Evolutionary conservation across 2,113 vertebrate genomes (phyloP).

Genomic region (Thamnophis sirtalis): DNA sequence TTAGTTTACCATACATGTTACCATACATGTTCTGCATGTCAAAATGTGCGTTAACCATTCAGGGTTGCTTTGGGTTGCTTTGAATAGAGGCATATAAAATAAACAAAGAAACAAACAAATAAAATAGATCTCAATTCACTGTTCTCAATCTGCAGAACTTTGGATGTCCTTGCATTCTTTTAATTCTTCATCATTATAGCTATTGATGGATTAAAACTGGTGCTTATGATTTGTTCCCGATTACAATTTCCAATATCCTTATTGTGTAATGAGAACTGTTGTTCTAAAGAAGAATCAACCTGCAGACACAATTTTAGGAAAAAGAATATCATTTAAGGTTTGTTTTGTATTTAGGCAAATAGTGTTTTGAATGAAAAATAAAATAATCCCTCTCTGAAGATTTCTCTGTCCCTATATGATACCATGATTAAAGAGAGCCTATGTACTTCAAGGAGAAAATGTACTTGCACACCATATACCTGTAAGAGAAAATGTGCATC

Average conservation of each 20-base stretch:
- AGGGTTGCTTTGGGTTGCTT: background rate
- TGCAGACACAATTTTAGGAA: background rate
- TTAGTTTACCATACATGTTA: too few species aligned
- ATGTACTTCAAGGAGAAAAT: conserved; percentile 31
- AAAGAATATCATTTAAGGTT: background rate
- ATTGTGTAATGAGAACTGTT: background rate
- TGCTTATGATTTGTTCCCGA: background rate
- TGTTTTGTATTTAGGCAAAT: background rate
- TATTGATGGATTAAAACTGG: background rate
- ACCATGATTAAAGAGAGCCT: conserved; percentile 40
- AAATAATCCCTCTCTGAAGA: background rate
- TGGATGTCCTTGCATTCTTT: background rate
- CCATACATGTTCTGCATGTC: background rate
- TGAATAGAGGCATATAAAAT: background rate
- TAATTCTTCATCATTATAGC: background rate
- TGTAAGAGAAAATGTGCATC: conserved; percentile 36
- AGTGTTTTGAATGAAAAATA: background rate
- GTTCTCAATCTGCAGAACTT: background rate
- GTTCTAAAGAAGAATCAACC: background rate
- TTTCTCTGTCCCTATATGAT: background rate
- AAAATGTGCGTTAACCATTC: background rate
- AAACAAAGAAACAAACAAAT: background rate
- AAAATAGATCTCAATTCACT: background rate
- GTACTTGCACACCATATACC: conserved; percentile 27
- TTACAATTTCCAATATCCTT: background rate